Conservation (phyloP, 2,888 invertebrate species). For the Lasioglossum lativentre region DNA sequence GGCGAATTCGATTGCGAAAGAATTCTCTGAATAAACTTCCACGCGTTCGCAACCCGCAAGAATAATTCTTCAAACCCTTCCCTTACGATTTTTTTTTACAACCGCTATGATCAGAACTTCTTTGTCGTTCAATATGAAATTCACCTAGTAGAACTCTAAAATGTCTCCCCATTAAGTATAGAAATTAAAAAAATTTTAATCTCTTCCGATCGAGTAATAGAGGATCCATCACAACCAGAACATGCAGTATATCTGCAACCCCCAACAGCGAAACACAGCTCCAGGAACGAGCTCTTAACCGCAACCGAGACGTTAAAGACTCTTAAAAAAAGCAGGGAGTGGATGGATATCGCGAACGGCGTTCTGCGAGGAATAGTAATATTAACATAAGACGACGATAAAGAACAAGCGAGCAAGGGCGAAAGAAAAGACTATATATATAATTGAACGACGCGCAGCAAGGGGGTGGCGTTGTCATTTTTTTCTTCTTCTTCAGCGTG, state of each 20-base stretch:
- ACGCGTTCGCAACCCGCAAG: background rate
- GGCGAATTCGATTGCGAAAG: background rate
- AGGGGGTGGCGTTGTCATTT: slow-evolving; percentile 71
- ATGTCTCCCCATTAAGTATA: background rate
- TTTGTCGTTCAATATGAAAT: background rate
- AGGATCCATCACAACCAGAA: background rate
- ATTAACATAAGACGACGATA: slow-evolving; percentile 79
- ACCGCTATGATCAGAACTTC: no score
- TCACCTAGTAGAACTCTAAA: background rate
- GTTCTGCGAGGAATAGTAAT: slow-evolving; percentile 70
- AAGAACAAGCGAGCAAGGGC: slow-evolving; percentile 71
- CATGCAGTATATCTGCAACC: background rate
- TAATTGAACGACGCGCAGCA: slow-evolving; percentile 62
- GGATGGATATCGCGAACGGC: background rate
- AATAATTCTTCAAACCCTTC: no score
- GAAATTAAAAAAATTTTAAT: background rate
- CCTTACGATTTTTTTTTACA: no score
- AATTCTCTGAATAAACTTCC: background rate
- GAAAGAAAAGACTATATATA: slow-evolving; percentile 77
- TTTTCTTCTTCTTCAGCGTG: slow-evolving; percentile 72
- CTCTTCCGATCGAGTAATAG: background rate
- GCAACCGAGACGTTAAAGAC: background rate
- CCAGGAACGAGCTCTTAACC: background rate
- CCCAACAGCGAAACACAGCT: background rate
- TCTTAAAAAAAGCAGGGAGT: background rate